phyloP scores from a whole-genome alignment of 2,888 invertebrate species.

The Chrysomela aeneicollis region DNA sequence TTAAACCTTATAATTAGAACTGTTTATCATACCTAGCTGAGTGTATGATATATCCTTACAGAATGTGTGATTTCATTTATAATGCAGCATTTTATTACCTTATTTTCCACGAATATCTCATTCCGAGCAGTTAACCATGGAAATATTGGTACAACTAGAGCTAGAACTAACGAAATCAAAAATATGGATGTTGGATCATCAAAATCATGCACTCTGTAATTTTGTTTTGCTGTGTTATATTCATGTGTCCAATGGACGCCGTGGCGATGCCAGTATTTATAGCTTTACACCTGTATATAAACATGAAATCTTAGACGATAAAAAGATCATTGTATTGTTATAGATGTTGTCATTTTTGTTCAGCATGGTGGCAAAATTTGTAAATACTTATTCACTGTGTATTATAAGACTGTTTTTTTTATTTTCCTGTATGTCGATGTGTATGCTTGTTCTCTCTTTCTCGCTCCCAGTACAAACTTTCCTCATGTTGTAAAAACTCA shows the following conservation, averaged over 20 bases:
- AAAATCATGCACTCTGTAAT: slow-evolving; percentile 19
- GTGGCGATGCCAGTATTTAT: slow-evolving; percentile 60
- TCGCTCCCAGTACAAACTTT: slow-evolving; percentile 51
- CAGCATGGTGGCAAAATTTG: slow-evolving; percentile 53
- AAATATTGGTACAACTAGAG: not conserved
- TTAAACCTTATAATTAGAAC: slow-evolving; percentile 42
- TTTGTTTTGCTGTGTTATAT: slow-evolving; percentile 44
- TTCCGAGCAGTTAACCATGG: not conserved
- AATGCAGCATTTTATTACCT: not conserved
- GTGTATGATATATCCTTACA: slow-evolving; percentile 49
- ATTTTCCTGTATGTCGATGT: slow-evolving; percentile 49
- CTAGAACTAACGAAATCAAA: not conserved
- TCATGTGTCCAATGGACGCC: slow-evolving; percentile 55
- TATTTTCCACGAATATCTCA: slow-evolving; percentile 7
- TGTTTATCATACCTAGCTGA: slow-evolving; percentile 54
- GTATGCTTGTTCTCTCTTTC: slow-evolving; percentile 47
- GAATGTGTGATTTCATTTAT: slow-evolving; percentile 22
- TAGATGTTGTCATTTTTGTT: slow-evolving; percentile 57
- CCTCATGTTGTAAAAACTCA: slow-evolving; percentile 38
- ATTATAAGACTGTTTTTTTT: slow-evolving; percentile 60
- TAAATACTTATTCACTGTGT: slow-evolving; percentile 55
- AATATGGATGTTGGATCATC: not conserved
- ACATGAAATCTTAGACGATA: slow-evolving; percentile 29
- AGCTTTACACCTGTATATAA: slow-evolving; percentile 55
- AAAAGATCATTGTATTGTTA: slow-evolving; percentile 56